Evolutionary conservation across 2,888 invertebrate species (phyloP).

Genomic region (Cosmorhoe ocellata): DNA sequence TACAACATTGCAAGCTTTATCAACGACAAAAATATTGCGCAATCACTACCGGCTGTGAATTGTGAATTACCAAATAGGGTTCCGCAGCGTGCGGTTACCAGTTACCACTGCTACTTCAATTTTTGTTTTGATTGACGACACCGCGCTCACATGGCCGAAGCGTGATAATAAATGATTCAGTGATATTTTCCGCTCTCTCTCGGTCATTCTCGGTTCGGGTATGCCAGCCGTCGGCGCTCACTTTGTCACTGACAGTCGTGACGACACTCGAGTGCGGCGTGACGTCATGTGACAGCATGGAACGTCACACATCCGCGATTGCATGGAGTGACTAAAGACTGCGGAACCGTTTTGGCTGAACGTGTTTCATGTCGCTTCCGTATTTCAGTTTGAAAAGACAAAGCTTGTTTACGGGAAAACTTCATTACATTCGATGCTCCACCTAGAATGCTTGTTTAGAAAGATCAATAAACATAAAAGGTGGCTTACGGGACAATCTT

Average conservation of each 20-base stretch:
- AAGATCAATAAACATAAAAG: slow-evolving; percentile 34
- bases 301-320: slow-evolving; percentile 31
- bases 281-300: slow-evolving; percentile 34
- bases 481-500: slow-evolving; percentile 35
- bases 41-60: slow-evolving; percentile 32
- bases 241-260: slow-evolving; percentile 33
- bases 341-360: slow-evolving; percentile 21
- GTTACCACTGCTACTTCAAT: slow-evolving; percentile 33
- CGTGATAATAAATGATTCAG: slow-evolving; percentile 53
- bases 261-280: slow-evolving; percentile 36
- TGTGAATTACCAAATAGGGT: slow-evolving; percentile 29
- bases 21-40: slow-evolving; percentile 28
- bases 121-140: slow-evolving; percentile 39
- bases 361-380: slow-evolving; percentile 21
- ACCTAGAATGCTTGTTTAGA: slow-evolving; percentile 26
- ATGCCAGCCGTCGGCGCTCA: slow-evolving; percentile 23
- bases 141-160: slow-evolving; percentile 32
- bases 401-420: slow-evolving; percentile 1
- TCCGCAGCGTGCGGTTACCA: slow-evolving; percentile 31
- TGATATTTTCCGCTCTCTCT: slow-evolving; percentile 28
- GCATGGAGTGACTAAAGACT: slow-evolving; percentile 21
- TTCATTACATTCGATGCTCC: background rate
- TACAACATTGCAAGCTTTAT: slow-evolving; percentile 25
- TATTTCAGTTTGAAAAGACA: slow-evolving; percentile 1
- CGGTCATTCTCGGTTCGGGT: slow-evolving; percentile 17